Base-by-base conservation (phyloP, 2,113 vertebrate genomes). In the Oreochromis spilurus region DNA sequence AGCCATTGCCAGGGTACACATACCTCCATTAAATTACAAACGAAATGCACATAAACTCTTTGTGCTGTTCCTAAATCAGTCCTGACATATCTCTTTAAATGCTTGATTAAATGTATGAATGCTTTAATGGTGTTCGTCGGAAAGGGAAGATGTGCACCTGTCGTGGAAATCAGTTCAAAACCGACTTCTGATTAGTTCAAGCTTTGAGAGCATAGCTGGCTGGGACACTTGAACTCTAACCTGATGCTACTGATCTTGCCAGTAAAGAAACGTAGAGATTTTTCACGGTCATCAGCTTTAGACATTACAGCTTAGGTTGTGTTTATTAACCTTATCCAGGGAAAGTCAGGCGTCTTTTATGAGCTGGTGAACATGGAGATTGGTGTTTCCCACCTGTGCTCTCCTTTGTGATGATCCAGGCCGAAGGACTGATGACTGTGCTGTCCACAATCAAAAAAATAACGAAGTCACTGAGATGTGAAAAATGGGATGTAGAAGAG, bases 371-470 rank as follows among this genome's bases (percentile, higher is more conserved):
- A 10, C 57, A 60, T 31, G 57, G 26, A 58, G 57, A 58, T 31
- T 17, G 26, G 29, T 34, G 14, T 60, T 60, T 60, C 17, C 57
- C 57, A 31, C 16, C 57, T 60, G 8, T 10, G 9, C 29, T 60
- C 26, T 10, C 14, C 5, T 60, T 31, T 60, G 31, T 60, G 57
- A 60, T 31, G 57, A 60, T 60, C 29, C 26, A 60, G 1, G 26
- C 0, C 8, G 5, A 60, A 2, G 29, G 57, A 31, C 26, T 31
- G 57, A 60, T 31, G 8, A 31, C 16, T 34, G 29, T 17, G 29
- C 8, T 60, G 31, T 60, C 8, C 26, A 17, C 17, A 60, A 1
- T 60, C 3, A 0, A 2, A 58, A 31, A 31, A 60, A 57, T 17
- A 31, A 60, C 5, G 8, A 17, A 60, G 26, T 60, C 57, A 31